Evolutionary conservation across 2,113 vertebrate genomes (phyloP).

Genomic region (Macquaria ambigua): DNA sequence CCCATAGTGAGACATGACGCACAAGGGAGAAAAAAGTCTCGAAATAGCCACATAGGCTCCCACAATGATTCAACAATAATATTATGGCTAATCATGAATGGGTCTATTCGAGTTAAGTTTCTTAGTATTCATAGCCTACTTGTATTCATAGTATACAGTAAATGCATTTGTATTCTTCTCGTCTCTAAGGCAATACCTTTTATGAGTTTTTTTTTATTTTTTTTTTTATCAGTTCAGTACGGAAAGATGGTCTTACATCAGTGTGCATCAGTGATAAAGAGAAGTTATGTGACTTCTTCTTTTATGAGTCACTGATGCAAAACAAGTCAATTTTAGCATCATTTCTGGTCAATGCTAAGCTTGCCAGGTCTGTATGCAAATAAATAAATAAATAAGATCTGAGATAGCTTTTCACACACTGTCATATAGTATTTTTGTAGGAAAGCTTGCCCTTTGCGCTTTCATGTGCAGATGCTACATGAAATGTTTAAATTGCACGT

Average conservation of each 20-base stretch:
- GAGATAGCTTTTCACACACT: slow-evolving; percentile 3
- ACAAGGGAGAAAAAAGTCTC: background rate
- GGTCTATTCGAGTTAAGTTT: slow-evolving; percentile 10
- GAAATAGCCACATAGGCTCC: slow-evolving; percentile 18
- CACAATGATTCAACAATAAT: slow-evolving; percentile 10
- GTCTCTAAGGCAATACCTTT: background rate
- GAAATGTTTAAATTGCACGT: slow-evolving; percentile 41
- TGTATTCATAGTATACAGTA: slow-evolving; percentile 1
- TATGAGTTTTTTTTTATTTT: no score
- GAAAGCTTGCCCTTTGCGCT: slow-evolving; percentile 16
- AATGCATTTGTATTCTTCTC: background rate
- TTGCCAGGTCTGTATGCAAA: slow-evolving; percentile 47
- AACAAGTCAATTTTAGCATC: slow-evolving; percentile 40
- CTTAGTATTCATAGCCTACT: background rate
- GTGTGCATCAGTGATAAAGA: background rate
- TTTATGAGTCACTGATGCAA: slow-evolving; percentile 52
- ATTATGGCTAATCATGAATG: background rate
- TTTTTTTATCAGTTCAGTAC: background rate
- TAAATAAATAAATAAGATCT: slow-evolving; percentile 36
- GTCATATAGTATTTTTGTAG: background rate
- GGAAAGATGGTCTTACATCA: background rate
- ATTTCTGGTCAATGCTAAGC: slow-evolving; percentile 32
- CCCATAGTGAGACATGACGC: background rate
- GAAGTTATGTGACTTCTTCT: slow-evolving; percentile 9
- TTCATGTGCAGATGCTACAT: slow-evolving; percentile 32